Evolutionary conservation across 2,797 vertebrate species (phyloP).

Genomic region (Helicolenus hilgendorfi): DNA sequence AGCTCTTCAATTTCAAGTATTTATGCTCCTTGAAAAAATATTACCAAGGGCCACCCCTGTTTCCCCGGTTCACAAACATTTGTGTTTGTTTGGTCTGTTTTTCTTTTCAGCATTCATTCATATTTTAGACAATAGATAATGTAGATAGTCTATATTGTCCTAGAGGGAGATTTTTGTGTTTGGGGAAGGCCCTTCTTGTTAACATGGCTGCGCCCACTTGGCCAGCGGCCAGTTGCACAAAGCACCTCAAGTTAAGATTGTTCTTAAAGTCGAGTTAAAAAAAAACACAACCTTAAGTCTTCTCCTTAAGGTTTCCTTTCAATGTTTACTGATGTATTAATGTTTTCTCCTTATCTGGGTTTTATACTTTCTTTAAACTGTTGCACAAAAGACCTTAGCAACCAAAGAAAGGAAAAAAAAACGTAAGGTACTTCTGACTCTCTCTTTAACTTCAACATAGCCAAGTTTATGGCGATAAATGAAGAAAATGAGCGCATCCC

Average conservation of each 20-base stretch:
- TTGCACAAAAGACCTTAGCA: neutral
- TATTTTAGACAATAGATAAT: neutral
- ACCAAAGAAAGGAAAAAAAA: neutral
- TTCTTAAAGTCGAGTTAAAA: too few relatives aligned
- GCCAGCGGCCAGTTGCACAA: too few relatives aligned
- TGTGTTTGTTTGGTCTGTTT: neutral
- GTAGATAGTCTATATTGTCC: neutral
- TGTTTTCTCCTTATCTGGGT: neutral
- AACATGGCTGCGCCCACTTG: neutral
- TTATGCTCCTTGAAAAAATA: neutral
- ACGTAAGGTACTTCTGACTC: too few relatives aligned
- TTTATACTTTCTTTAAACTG: neutral
- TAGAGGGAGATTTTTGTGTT: neutral
- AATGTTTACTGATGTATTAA: neutral
- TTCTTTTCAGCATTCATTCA: neutral
- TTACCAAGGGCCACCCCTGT: neutral
- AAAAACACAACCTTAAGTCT: too few relatives aligned
- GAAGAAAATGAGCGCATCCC: accelerated
- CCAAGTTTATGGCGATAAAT: too few relatives aligned
- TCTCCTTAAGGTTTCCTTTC: neutral
- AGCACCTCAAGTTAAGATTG: too few relatives aligned
- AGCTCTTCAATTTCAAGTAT: neutral
- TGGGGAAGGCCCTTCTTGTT: neutral
- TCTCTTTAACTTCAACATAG: too few relatives aligned
- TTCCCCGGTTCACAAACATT: neutral